Evolutionary conservation across 2,888 invertebrate species (phyloP), one percentile per base, ranked within the genome.

Genomic region (Pelosia muscerda): DNA sequence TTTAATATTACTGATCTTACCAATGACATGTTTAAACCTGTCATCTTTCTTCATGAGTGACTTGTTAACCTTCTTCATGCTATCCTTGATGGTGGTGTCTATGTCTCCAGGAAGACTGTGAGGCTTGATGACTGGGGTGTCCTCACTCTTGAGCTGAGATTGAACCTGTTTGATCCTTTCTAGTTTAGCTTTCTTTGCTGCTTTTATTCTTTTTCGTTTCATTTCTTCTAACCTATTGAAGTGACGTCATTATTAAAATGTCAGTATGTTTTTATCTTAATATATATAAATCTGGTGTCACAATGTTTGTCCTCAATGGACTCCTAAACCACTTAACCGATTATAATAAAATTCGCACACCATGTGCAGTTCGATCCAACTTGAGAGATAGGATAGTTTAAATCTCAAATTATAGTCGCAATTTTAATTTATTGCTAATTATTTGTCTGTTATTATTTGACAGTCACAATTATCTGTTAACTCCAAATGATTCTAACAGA

Each of bases 41-140:
- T 91, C 90, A 56, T 95, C 95, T 76, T 90, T 94, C 73, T 94
- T 95, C 95, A 95, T 95, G 0, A 95, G 74, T 4, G 78, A 87
- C 69, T 88, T 95, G 65, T 94, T 95, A 0, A 94, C 90, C 83
- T 90, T 91, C 78, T 90, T 94, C 65, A 95, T 69, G 1, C 86
- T 83, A 0, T 88, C 84, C 74, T 92, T 94, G 62, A 95, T 93
- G 0, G 84, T 83, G 0, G 84, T 79, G 55, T 94, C 95, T 1
- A 94, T 88, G 63, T 93, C 85, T 66, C 85, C 84, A 4, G 66
- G 64, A 55, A 85, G 83, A 2, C 69, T 78, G 56, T 80, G 81
- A 19, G 89, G 70, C 15, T 88, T 84, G 53, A 79, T 81, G 31
- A 73, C 62, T 74, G 75, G 63, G 11, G 77, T 72, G 69, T 84